These are phyloP conservation scores for Corynorhinus townsendii DNA, from an alignment of 2,113 vertebrate species.

Conservation along the genomic window DNA sequence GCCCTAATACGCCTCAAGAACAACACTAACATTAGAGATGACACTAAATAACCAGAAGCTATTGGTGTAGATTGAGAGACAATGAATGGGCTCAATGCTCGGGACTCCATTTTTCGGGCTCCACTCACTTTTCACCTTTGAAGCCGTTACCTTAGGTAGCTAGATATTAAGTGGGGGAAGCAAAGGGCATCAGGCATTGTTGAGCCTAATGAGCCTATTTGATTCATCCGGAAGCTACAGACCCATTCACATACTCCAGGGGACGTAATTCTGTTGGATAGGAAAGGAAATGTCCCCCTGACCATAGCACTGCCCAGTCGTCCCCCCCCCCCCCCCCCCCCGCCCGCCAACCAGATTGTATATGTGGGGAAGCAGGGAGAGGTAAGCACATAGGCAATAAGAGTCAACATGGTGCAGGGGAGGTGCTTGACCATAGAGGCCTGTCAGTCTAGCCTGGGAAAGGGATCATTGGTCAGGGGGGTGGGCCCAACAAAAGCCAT, in stretches of 20 bases:
- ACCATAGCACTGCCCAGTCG: neutral
- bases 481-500: neutral
- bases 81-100: conserved; percentile 58
- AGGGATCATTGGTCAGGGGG: neutral
- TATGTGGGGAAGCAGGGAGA: neutral
- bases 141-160: neutral
- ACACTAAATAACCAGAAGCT: conserved; percentile 68
- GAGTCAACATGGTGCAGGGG: neutral
- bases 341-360: neutral
- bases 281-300: neutral
- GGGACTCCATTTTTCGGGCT: neutral
- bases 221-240: neutral
- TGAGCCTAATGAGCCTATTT: neutral
- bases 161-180: neutral
- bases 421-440: neutral
- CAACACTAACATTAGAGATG: conserved; percentile 53
- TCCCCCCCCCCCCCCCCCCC: accelerated
- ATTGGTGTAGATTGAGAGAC: conserved; percentile 47
- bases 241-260: neutral
- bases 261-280: neutral
- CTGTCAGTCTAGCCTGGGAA: neutral
- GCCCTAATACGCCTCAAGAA: conserved; percentile 22
- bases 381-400: neutral
- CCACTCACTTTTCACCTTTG: neutral
- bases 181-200: neutral